Conservation (phyloP, 2,113 vertebrate species). For the Gambusia affinis region DNA sequence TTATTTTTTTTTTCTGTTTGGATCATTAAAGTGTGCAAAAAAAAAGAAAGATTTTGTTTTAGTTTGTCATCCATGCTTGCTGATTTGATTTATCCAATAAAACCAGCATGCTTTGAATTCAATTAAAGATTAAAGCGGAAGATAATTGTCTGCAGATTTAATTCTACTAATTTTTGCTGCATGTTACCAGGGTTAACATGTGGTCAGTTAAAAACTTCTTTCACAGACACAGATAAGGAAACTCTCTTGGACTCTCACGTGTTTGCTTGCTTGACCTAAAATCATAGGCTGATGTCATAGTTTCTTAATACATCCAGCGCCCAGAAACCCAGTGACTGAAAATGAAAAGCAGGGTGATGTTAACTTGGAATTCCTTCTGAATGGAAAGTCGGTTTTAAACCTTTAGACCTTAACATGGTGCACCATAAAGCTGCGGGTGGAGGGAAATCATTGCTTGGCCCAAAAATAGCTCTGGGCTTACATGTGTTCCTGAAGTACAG, state of each 20-base stretch:
- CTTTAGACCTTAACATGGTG: constrained; percentile 30
- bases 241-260: constrained; percentile 29
- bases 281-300: constrained; percentile 69
- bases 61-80: constrained; percentile 78
- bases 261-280: constrained; percentile 56
- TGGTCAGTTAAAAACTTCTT: constrained; percentile 23
- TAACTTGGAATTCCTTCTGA: constrained; percentile 44
- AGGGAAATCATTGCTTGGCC: constrained; percentile 13
- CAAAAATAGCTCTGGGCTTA: constrained; percentile 2
- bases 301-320: constrained; percentile 44
- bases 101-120: constrained; percentile 65
- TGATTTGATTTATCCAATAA: constrained; percentile 60
- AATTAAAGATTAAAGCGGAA: constrained; percentile 17
- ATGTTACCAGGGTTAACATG: constrained; percentile 44
- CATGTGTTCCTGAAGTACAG: not conserved
- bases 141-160: constrained; percentile 20
- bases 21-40: constrained; percentile 82
- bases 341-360: constrained; percentile 46
- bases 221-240: constrained; percentile 21
- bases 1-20: constrained; percentile 62
- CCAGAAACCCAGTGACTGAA: constrained; percentile 50
- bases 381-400: constrained; percentile 59
- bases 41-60: constrained; percentile 56
- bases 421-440: not conserved
- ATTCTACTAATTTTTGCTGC: constrained; percentile 48